Evolutionary conservation across 2,888 invertebrate genomes (phyloP), one percentile per base, ranked within the genome.

Genomic region (Eurois occulta): DNA sequence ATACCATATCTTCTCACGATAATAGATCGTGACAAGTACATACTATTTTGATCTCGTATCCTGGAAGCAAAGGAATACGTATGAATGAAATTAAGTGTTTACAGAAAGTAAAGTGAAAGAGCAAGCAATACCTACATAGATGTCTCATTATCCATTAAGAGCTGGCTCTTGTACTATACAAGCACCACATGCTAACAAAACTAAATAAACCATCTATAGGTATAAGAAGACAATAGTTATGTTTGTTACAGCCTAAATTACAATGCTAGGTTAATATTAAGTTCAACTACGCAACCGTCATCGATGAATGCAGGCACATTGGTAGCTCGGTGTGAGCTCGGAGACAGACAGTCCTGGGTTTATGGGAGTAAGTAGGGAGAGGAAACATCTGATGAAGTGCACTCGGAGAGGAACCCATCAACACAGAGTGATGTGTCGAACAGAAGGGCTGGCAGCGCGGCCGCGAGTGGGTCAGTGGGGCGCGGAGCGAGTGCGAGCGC

Each of bases 381-480:
- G 32, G 43, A 32, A n/a, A 8, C 6, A 11, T 24, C 18, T 24
- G 6, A 10, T 32, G 13, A 10, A 18, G 21, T 13, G 32, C 21
- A 35, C 21, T 13, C 55, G 41, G n/a, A 43, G 35, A 55, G 21
- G 32, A 28, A 43, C 41, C 41, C 41, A 41, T 41, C 41, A 10
- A 2, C 18, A 13, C 24, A 32, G n/a, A 16, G 10, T n/a, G 38
- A 2, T 43, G 10, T 2, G 16, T 11, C 2, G 48, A 38, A 41
- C 24, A 60, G 43, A 41, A 38, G 71, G 35, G 60, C 32, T n/a
- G 38, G 32, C 7, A 38, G 2, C 4, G 21, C n/a, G 24, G 5
- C 28, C 5, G 52, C 13, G 18, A 84, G n/a, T 71, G 71, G 85
- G 85, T 67, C 80, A 84, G 41, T 41, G 71, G 74, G 79, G 28